phyloP scores from a whole-genome alignment of 2,797 vertebrate species.

The Mus minutoides region DNA sequence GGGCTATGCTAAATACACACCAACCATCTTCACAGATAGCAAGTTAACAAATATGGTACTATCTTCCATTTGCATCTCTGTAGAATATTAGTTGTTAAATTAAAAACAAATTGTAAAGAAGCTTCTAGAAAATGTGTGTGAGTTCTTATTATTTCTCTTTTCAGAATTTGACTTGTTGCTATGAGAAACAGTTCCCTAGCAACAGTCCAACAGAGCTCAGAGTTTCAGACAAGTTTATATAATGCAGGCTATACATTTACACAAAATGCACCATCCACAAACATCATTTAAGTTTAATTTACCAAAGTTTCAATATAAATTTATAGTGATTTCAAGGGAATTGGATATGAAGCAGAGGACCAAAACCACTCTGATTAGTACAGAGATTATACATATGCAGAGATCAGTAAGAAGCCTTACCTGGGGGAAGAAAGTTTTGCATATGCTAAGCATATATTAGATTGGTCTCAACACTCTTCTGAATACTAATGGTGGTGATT shows the following conservation, averaged over 20 bases:
- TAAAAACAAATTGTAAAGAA: neutral
- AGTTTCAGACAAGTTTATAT: conserved; percentile 38
- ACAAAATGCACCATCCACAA: conserved; percentile 22
- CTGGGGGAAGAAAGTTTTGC: neutral
- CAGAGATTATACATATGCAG: neutral
- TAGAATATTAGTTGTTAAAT: conserved; percentile 9
- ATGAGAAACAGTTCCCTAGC: conserved; percentile 56
- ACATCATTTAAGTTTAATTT: conserved; percentile 11
- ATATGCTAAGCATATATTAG: neutral
- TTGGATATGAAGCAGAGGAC: neutral
- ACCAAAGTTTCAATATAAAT: conserved; percentile 11
- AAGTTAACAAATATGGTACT: neutral
- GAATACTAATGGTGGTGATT: neutral
- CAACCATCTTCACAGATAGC: neutral
- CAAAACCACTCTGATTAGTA: neutral
- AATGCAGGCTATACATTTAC: neutral
- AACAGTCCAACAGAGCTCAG: neutral
- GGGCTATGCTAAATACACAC: neutral
- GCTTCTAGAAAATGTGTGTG: neutral
- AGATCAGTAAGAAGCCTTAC: neutral
- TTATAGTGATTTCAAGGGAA: neutral
- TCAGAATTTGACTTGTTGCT: conserved; percentile 21
- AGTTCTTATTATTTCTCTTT: conserved; percentile 13
- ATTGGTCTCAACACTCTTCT: neutral
- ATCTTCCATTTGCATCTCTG: neutral